phyloP scores from a whole-genome alignment of 1,140 invertebrate genomes.

The Euura lappo region DNA sequence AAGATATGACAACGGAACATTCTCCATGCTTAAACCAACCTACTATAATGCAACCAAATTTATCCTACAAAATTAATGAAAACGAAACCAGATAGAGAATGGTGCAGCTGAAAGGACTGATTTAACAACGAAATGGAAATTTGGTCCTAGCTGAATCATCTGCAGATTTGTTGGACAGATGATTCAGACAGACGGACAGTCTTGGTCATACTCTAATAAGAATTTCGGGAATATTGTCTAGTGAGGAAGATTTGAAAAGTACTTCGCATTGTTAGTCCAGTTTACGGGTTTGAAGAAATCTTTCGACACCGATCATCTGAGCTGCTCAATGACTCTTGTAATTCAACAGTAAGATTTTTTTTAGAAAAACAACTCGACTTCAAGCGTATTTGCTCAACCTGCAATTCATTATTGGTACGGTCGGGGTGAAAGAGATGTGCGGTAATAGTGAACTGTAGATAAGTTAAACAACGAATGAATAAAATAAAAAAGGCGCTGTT shows the following conservation, averaged over 20 bases:
- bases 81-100: not conserved
- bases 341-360: no score
- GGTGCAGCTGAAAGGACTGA: not conserved
- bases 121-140: not conserved
- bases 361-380: no score
- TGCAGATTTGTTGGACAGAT: not conserved
- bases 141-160: not conserved
- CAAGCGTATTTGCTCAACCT: no score
- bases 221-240: not conserved
- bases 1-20: slow-evolving; percentile 1
- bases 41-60: not conserved
- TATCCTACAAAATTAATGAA: not conserved
- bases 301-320: not conserved
- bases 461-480: no score
- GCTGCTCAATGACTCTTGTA: no score
- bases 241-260: not conserved
- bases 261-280: not conserved
- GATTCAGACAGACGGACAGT: not conserved
- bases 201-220: not conserved
- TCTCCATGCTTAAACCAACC: not conserved
- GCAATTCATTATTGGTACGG: no score
- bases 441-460: no score
- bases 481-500: no score
- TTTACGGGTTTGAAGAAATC: not conserved
- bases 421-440: no score